phyloP scores from a whole-genome alignment of 1,140 invertebrate species.

The Euwallacea fornicatus region DNA sequence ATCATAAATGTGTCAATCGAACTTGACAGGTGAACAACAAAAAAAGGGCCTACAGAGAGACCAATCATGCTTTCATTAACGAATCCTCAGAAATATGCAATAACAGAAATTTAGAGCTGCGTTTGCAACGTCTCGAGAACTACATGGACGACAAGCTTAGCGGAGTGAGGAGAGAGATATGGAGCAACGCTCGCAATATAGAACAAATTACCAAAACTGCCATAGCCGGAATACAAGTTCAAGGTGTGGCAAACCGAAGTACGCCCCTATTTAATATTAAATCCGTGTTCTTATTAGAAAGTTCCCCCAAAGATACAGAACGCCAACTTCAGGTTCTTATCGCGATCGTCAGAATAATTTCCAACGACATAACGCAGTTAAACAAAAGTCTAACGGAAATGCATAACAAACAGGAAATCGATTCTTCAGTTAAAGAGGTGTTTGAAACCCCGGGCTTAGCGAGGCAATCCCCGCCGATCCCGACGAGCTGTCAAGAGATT shows the following conservation, averaged over 20 bases:
- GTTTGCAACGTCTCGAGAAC: background rate
- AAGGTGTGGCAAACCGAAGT: background rate
- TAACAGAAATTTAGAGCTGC: background rate
- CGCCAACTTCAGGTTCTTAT: conserved; percentile 7
- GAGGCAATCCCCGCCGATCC: background rate
- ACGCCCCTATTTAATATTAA: background rate
- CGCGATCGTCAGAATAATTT: background rate
- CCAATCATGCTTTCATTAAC: too few species aligned
- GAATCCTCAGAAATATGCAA: too few species aligned
- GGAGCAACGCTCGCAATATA: conserved; percentile 5
- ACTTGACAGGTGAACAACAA: too few species aligned
- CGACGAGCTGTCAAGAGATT: conserved; percentile 13
- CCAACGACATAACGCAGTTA: background rate
- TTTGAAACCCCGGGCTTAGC: conserved; percentile 3
- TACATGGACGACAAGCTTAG: conserved; percentile 5
- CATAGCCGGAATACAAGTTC: background rate
- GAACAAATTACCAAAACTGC: background rate
- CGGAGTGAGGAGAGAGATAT: conserved; percentile 12
- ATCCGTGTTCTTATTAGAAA: too few species aligned
- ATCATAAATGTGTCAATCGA: too few species aligned
- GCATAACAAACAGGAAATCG: background rate
- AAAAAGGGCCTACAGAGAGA: too few species aligned
- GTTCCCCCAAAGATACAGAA: background rate
- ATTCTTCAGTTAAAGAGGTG: conserved; percentile 5
- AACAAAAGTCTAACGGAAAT: conserved; percentile 1